A percentile compares a stretch with the other conserved stretches of the same genome.
phyloP scores from a whole-genome alignment of 2,888 invertebrate species.

The Ochlodes sylvanus region DNA sequence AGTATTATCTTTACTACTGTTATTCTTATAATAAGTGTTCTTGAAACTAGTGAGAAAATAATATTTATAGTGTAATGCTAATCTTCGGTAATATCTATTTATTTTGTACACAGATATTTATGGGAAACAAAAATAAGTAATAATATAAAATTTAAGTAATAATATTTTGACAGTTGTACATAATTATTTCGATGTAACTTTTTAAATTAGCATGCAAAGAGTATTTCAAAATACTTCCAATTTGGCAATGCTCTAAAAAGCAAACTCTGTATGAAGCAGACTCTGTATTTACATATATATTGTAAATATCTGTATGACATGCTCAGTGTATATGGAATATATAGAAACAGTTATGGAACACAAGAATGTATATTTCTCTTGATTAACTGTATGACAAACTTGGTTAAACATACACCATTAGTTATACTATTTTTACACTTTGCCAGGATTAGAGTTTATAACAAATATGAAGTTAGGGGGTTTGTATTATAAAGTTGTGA shows the following conservation, averaged over 20 bases:
- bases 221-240: constrained; percentile 74
- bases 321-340: constrained; percentile 4
- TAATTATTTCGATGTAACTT: not conserved
- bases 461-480: no score
- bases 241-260: constrained; percentile 64
- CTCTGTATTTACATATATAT: constrained; percentile 43
- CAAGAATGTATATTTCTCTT: no score
- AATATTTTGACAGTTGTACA: no score
- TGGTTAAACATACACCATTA: no score
- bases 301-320: constrained; percentile 41
- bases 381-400: no score
- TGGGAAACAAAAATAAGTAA: no score
- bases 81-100: no score
- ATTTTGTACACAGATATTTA: no score
- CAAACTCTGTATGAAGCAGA: constrained; percentile 28
- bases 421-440: no score
- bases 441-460: no score
- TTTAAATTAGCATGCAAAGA: constrained; percentile 70
- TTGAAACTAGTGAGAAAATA: not conserved
- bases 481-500: no score
- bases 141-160: not conserved
- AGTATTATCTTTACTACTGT: constrained; percentile 42
- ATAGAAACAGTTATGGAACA: no score
- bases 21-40: constrained; percentile 5
- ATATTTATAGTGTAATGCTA: not conserved